Conservation (phyloP, 53 echinoderm and acorn worm species). For the Echinometra lucunter region DNA sequence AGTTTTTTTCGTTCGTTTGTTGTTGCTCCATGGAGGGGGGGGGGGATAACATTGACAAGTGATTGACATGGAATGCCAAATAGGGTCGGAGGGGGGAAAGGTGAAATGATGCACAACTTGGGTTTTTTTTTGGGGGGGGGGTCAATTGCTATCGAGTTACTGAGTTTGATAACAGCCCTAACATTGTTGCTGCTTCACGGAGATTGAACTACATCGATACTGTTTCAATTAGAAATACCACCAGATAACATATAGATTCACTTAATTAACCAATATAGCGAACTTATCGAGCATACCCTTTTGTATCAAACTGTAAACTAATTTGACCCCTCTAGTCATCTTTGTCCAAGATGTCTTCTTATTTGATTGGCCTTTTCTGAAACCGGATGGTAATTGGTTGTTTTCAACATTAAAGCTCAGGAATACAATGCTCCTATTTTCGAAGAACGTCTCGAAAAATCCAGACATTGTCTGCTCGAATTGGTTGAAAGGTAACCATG, state of each 20-base stretch:
- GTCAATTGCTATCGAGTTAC: neutral
- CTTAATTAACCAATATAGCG: constrained; percentile 18
- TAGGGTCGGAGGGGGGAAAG: neutral
- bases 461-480: neutral
- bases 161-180: neutral
- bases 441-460: neutral
- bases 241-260: neutral
- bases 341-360: neutral
- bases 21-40: too few species aligned
- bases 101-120: neutral
- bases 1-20: too few species aligned
- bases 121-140: too few species aligned
- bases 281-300: neutral
- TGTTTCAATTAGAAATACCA: constrained; percentile 7
- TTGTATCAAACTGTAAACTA: neutral
- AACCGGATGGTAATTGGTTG: constrained; percentile 41
- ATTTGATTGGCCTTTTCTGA: neutral
- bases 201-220: neutral
- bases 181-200: constrained; percentile 12
- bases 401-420: constrained; percentile 6
- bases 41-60: too few species aligned
- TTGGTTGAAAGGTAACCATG: constrained; percentile 6
- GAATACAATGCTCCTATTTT: constrained; percentile 3
- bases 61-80: neutral
- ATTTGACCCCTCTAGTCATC: constrained; percentile 11